Percentiles rank a stretch among this genome's conserved stretches.
Evolutionary conservation across 2,113 vertebrate genomes (phyloP).

Genomic region (mouse (Mus musculus)): GRCm39 chr4:44251501-44252000

Average conservation of each 20-base stretch:
- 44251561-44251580: no score
- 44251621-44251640: not conserved
- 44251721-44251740: not conserved
- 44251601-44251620: not conserved
- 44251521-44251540: not conserved
- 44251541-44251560: not conserved
- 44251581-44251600: not conserved
- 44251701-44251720: not conserved
- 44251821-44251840: not conserved
- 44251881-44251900: conserved; percentile 17
- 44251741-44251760: conserved; percentile 1
- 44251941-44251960: conserved; percentile 7
- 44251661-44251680: not conserved
- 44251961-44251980: not conserved
- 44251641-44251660: not conserved
- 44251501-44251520: not conserved
- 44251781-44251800: not conserved
- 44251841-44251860: not conserved
- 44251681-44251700: not conserved
- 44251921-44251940: not conserved
- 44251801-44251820: not conserved
- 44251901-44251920: conserved; percentile 6
- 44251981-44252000: conserved; percentile 40
- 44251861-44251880: not conserved
- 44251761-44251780: conserved; percentile 21